Percentiles rank a stretch among this genome's conserved stretches.
Evolutionary conservation across 2,888 invertebrate species (phyloP).

Genomic region (Cheilosia vernalis): DNA sequence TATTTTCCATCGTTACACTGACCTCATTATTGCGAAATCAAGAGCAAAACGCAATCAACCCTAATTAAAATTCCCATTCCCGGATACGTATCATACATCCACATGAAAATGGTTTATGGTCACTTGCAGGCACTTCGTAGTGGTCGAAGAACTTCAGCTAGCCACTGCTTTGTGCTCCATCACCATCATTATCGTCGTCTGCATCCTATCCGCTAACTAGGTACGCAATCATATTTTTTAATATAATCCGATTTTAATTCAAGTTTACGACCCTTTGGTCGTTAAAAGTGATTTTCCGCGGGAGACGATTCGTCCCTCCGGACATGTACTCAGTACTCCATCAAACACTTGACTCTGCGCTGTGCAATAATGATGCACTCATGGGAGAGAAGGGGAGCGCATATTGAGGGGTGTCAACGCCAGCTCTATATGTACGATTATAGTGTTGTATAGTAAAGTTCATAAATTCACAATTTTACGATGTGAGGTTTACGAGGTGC

Average conservation of each 20-base stretch:
- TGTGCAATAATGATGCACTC: constrained; percentile 65
- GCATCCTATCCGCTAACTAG: constrained; percentile 50
- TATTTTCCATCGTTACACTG: neutral
- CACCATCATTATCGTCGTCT: constrained; percentile 1
- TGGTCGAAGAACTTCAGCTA: neutral
- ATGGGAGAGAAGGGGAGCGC: neutral
- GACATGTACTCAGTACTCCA: constrained; percentile 30
- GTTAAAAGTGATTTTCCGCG: constrained; percentile 65
- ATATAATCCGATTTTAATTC: constrained; percentile 68
- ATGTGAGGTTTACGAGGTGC: constrained; percentile 73
- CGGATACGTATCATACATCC: neutral
- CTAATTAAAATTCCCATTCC: constrained; percentile 24
- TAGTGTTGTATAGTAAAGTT: constrained; percentile 47
- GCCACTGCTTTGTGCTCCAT: neutral
- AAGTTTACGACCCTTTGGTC: constrained; percentile 61
- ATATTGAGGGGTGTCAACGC: neutral
- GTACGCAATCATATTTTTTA: constrained; percentile 66
- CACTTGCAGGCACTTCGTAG: constrained; percentile 1
- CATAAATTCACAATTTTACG: constrained; percentile 73
- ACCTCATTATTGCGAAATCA: constrained; percentile 23
- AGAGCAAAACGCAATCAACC: constrained; percentile 40
- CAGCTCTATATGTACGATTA: neutral
- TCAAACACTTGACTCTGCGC: constrained; percentile 37
- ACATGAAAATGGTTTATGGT: constrained; percentile 36
- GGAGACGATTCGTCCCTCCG: constrained; percentile 46